Conservation (phyloP, 2,888 invertebrate genomes). For the Mystacides longicornis region DNA sequence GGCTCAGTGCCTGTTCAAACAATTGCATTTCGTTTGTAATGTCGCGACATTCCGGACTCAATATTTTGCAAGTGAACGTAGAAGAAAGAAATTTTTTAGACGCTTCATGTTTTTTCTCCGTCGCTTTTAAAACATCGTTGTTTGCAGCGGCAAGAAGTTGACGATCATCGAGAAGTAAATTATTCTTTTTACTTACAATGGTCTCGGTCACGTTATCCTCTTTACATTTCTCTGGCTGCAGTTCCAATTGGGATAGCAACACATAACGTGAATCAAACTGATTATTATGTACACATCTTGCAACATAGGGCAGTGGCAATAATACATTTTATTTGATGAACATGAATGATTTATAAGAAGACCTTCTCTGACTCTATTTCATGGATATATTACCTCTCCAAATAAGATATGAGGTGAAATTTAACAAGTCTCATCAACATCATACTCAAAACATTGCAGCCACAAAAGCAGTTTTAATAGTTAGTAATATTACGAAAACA, state of each 20-base stretch:
- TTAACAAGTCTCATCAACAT: too few species aligned
- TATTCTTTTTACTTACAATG: slow-evolving; percentile 36
- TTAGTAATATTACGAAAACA: too few species aligned
- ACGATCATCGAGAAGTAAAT: background rate
- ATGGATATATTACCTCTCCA: too few species aligned
- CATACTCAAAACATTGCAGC: too few species aligned
- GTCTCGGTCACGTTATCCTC: slow-evolving; percentile 31
- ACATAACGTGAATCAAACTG: slow-evolving; percentile 25
- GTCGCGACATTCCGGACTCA: slow-evolving; percentile 4
- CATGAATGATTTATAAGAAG: too few species aligned
- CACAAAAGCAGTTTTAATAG: too few species aligned
- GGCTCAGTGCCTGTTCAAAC: background rate
- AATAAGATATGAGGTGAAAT: too few species aligned
- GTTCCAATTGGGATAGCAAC: slow-evolving; percentile 30
- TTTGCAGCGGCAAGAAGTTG: too few species aligned
- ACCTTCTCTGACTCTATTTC: too few species aligned
- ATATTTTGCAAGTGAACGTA: background rate
- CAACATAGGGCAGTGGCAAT: too few species aligned
- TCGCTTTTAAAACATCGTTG: background rate
- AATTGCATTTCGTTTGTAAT: slow-evolving; percentile 4
- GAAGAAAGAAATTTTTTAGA: slow-evolving; percentile 4
- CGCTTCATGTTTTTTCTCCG: slow-evolving; percentile 1
- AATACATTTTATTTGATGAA: too few species aligned
- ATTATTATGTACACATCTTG: slow-evolving; percentile 8
- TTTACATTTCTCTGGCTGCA: slow-evolving; percentile 36